phyloP scores from a whole-genome alignment of 2,797 vertebrate species.

The Alfaro cultratus region DNA sequence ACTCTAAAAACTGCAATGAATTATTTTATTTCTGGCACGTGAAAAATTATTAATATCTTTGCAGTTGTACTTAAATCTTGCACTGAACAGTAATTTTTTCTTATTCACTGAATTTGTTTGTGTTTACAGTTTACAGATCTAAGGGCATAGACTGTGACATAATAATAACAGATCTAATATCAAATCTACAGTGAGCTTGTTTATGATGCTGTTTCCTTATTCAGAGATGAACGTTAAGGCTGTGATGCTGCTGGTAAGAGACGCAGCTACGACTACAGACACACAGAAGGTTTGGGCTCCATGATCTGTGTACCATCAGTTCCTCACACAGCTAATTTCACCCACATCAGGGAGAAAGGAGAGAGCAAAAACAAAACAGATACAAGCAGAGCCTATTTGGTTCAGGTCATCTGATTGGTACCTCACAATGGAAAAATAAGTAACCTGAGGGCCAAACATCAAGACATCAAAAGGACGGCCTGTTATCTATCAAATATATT shows the following conservation, averaged over 20 bases:
- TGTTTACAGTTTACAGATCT: not conserved
- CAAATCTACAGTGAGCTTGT: not conserved
- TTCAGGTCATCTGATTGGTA: not conserved
- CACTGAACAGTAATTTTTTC: not conserved
- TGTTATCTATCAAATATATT: not conserved
- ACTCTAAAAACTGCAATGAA: not conserved
- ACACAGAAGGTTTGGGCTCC: not conserved
- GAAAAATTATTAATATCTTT: not conserved
- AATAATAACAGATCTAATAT: not conserved
- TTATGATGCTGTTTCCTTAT: not conserved
- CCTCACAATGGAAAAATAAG: not conserved
- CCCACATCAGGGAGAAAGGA: not conserved
- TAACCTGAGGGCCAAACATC: not conserved
- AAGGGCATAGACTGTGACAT: not conserved
- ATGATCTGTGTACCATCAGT: not conserved
- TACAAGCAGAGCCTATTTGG: not conserved
- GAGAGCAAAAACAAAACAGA: not conserved
- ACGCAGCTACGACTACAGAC: not conserved
- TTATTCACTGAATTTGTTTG: not conserved
- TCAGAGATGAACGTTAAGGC: not conserved
- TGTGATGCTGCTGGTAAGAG: not conserved
- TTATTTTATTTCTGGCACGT: not conserved
- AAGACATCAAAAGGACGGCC: not conserved
- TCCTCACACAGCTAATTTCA: not conserved
- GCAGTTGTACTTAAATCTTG: not conserved